Percentiles rank a stretch among this genome's conserved stretches.
These are phyloP conservation scores for Furcula furcula DNA, from an alignment of 2,888 invertebrate genomes.

Conservation along the genomic window DNA sequence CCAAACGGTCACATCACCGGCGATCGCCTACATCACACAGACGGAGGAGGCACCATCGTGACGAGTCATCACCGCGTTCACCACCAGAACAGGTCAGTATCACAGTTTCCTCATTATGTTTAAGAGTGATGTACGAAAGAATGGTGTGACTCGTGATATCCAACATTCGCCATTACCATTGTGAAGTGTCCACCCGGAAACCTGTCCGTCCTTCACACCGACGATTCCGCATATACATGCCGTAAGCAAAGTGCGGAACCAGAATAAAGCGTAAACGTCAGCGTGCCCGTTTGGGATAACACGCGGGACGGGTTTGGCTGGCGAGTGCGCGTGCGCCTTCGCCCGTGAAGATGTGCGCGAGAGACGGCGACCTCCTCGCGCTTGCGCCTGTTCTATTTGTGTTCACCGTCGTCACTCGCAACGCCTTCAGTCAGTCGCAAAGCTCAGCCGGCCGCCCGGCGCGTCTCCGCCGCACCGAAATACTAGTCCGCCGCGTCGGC, in stretches of 20 bases:
- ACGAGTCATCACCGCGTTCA: constrained; percentile 72
- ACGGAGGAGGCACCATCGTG: constrained; percentile 84
- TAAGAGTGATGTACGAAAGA: constrained; percentile 49
- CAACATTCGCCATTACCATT: constrained; percentile 52
- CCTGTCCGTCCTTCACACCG: constrained; percentile 45
- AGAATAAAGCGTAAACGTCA: constrained; percentile 73
- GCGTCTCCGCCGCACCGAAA: constrained; percentile 66
- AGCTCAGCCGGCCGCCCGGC: constrained; percentile 75
- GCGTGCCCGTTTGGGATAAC: constrained; percentile 69
- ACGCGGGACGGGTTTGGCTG: constrained; percentile 76
- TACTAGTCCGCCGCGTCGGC: constrained; percentile 62
- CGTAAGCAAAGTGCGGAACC: constrained; percentile 69
- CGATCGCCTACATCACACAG: constrained; percentile 90
- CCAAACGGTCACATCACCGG: constrained; percentile 92
- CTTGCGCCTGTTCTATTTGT: constrained; percentile 80
- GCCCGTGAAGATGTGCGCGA: constrained; percentile 80
- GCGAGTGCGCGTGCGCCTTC: constrained; percentile 76
- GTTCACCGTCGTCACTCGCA: constrained; percentile 79
- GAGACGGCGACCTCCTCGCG: constrained; percentile 80
- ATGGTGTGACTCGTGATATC: constrained; percentile 49
- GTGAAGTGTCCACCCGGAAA: constrained; percentile 71
- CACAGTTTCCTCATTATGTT: constrained; percentile 49
- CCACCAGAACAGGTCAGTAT: constrained; percentile 76
- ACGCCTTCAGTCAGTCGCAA: constrained; percentile 80
- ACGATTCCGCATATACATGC: constrained; percentile 40